Conservation (phyloP, 2,888 invertebrate species). For the Caenorhabditis auriculariae region DNA sequence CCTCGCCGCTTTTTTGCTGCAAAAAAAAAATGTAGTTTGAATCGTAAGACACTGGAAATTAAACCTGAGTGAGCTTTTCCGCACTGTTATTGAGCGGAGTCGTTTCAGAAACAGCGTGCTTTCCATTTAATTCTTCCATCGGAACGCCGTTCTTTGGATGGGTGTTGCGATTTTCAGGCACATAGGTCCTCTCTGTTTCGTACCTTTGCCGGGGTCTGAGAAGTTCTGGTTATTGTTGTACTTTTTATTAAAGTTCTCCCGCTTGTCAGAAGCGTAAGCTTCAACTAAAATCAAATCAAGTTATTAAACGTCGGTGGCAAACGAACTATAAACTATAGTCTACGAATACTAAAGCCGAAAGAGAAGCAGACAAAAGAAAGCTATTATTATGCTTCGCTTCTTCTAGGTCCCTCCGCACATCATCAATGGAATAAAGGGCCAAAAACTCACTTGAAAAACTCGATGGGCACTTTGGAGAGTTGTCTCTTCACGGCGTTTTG, state of each 20-base stretch:
- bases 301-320: too few relatives aligned
- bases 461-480: conserved; percentile 54
- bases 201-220: conserved; percentile 44
- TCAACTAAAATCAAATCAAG: too few relatives aligned
- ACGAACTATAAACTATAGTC: too few relatives aligned
- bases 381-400: not conserved
- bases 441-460: conserved; percentile 31
- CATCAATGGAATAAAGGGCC: not conserved
- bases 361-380: too few relatives aligned
- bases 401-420: not conserved
- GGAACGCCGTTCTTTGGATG: conserved; percentile 53
- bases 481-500: conserved; percentile 61
- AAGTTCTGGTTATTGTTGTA: conserved; percentile 7
- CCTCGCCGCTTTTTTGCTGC: too few relatives aligned
- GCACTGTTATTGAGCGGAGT: not conserved
- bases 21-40: too few relatives aligned
- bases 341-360: too few relatives aligned
- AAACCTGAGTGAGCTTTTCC: not conserved
- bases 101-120: not conserved
- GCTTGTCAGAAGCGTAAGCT: too few relatives aligned
- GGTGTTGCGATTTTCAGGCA: conserved; percentile 49
- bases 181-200: conserved; percentile 60
- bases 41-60: too few relatives aligned
- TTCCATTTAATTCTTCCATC: conserved; percentile 53
- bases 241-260: too few relatives aligned